phyloP scores from a whole-genome alignment of 2,888 invertebrate species.

The Syrista parreyssii region DNA sequence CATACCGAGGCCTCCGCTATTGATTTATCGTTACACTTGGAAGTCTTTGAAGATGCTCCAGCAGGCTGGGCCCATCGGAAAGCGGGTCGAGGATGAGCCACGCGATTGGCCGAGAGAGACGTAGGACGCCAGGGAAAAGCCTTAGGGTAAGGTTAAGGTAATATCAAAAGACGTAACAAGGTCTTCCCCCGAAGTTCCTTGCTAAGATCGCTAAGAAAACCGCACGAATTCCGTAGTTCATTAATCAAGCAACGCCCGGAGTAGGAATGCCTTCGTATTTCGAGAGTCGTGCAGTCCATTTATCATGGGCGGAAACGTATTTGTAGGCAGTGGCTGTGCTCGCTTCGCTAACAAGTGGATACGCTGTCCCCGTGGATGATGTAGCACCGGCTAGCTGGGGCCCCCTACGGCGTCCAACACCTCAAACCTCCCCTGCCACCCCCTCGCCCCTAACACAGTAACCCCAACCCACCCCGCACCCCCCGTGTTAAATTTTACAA shows the following conservation, averaged over 20 bases:
- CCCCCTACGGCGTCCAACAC: slow-evolving; percentile 63
- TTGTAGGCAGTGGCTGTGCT: slow-evolving; percentile 60
- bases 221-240: slow-evolving; percentile 58
- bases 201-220: background rate
- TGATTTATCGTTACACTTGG: slow-evolving; percentile 61
- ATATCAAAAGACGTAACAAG: background rate
- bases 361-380: slow-evolving; percentile 63
- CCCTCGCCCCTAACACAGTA: slow-evolving; percentile 22
- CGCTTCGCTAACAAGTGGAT: slow-evolving; percentile 64
- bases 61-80: slow-evolving; percentile 5
- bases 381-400: slow-evolving; percentile 60
- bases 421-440: slow-evolving; percentile 55
- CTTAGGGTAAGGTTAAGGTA: background rate
- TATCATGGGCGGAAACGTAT: slow-evolving; percentile 60
- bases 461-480: background rate
- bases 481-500: background rate
- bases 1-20: slow-evolving; percentile 53
- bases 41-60: background rate
- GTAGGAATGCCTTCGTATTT: slow-evolving; percentile 63
- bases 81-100: background rate
- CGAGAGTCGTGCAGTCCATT: slow-evolving; percentile 63
- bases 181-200: background rate
- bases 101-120: background rate
- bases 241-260: slow-evolving; percentile 63
- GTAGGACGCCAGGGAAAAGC: background rate